Evolutionary conservation across 1,140 invertebrate species (phyloP), one percentile per base, ranked within the genome.

Genomic region (Oreohelix idahoensis): DNA sequence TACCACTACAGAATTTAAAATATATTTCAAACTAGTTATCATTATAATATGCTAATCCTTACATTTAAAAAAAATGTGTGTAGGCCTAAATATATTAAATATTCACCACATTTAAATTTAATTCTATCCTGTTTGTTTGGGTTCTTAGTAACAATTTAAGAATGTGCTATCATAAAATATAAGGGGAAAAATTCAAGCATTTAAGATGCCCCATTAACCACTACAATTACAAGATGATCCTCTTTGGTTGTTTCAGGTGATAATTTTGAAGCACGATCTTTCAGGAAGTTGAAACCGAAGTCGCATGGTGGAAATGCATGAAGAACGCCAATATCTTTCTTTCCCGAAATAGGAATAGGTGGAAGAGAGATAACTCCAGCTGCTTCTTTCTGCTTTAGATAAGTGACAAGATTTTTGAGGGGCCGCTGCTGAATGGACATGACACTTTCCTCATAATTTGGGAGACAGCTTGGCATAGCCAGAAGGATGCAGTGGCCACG

Each of bases 311-410:
- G 94, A 87, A 99, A 99, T 1, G 97, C 97, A 93, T 99, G 99
- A 10, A 99, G 94, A 0, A 99, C 97, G 73, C 97, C 97, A 76
- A 90, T 87, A 84, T 91, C 89, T 63, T 93, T 92, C 51, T 91
- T 92, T 78, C 91, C 91, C 76, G 90, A 96, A 90, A 97, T 96
- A 90, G 97, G 97, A 87, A 96, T 97, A 2, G 97, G 91, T 10
- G 91, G 90, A 13, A 99, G 93, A 1, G 97, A 97, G 85, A 99
- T 98, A 0, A 99, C 98, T 83, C 98, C 98, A 63, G 98, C 98
- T 23, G 98, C 98, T 92, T 99, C 98, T 93, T 99, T 99, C 90
- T 98, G 97, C 91, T 99, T 98, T 42, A 99, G 93, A 92, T 99
- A 99, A 0, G 97, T 97, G 0, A 99, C 97, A 69, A 99, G 93